phyloP scores from a whole-genome alignment of 2,888 invertebrate species.

The Peribatodes rhomboidaria region DNA sequence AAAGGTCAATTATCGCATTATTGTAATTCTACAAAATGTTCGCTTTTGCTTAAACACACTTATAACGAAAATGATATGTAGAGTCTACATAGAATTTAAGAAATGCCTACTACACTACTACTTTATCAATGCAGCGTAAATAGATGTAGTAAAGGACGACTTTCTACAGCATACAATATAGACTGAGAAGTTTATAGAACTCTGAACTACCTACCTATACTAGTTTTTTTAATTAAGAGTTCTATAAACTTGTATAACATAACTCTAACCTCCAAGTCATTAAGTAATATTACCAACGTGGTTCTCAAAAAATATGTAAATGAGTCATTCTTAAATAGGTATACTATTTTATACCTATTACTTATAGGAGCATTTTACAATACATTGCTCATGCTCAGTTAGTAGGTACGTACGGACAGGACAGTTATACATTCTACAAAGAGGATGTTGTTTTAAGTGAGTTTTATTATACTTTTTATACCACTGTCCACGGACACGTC shows the following conservation, averaged over 20 bases:
- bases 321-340: constrained; percentile 59
- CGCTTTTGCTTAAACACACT: neutral
- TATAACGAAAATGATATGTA: too few relatives aligned
- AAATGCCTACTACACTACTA: neutral
- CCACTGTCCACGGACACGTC: too few relatives aligned
- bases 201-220: too few relatives aligned
- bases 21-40: constrained; percentile 6
- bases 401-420: constrained; percentile 22
- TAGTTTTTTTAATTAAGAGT: too few relatives aligned
- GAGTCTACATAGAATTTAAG: neutral
- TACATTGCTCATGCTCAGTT: constrained; percentile 68
- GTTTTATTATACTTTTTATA: neutral
- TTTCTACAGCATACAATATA: too few relatives aligned
- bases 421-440: constrained; percentile 62
- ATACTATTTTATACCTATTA: constrained; percentile 58
- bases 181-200: too few relatives aligned
- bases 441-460: constrained; percentile 64
- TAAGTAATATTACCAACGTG: constrained; percentile 27
- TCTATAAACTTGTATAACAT: too few relatives aligned
- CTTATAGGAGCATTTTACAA: constrained; percentile 60
- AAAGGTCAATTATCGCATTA: constrained; percentile 16
- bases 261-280: neutral
- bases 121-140: neutral
- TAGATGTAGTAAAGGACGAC: too few relatives aligned
- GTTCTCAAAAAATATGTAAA: constrained; percentile 44